Evolutionary conservation across 1,140 invertebrate species (phyloP), one percentile per base, ranked within the genome.

Genomic region (Pseudobourletiella spinata): DNA sequence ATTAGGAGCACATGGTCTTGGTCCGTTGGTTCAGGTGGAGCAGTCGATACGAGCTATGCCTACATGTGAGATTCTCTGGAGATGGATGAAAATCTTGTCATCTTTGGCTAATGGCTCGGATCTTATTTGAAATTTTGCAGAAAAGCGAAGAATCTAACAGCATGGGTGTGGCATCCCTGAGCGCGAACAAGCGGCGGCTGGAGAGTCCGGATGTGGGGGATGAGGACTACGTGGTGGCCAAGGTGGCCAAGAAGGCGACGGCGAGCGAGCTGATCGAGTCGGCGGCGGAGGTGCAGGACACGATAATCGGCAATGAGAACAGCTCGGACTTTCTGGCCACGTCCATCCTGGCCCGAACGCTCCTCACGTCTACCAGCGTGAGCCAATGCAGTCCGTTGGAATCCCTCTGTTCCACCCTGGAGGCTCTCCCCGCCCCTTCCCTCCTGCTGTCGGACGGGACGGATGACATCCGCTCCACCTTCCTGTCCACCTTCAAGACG

Each of bases 111-210:
- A n/a, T 25, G 28, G 28, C 20, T 11, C 20, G 16, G 6, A 29
- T 26, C 11, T 30, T 54, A 54, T 57, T 62, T 62, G 39, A 32
- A 30, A 28, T 20, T 59, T 59, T 57, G 18, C 57, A 59, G 56
- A 29, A 43, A 39, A 58, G 48, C 48, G 51, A 57, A 52, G 44
- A 59, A 64, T 59, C 32, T 43, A 46, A 64, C 25, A 56, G 22
- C 50, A 70, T 70, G 68, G 68, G 68, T 6, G 68, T 70, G 8
- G 68, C 68, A 2, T 70, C 68, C 16, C 43, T 65, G 15, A 58
- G 39, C 25, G 30, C 60, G 15, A 61, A 65, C 18, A 69, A 70
- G 48, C 30, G 68, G 32, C 28, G 65, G 16, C 59, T 70, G 0
- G 68, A 65, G 50, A 43, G 30, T 15, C 42, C 32, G 1, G 63